phyloP scores from a whole-genome alignment of 2,797 vertebrate genomes.

The Arrhamphus sclerolepis region DNA sequence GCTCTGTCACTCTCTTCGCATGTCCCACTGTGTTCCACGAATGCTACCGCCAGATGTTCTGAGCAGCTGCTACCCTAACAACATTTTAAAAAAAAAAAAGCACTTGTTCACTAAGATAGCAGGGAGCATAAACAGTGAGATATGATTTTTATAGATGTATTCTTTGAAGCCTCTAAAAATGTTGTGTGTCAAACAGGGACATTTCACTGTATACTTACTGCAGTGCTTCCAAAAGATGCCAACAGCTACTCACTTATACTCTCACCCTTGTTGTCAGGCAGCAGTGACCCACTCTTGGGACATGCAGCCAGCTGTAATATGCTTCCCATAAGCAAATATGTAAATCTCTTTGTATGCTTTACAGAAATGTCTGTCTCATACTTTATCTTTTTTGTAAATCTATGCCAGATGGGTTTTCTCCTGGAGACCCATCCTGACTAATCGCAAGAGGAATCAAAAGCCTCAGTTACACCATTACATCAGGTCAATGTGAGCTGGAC shows the following conservation, averaged over 20 bases:
- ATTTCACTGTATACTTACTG: constrained; percentile 7
- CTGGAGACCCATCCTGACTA: constrained; percentile 25
- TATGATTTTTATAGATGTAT: constrained; percentile 28
- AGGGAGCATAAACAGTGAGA: constrained; percentile 27
- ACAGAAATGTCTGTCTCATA: constrained; percentile 26
- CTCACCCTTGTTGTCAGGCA: constrained; percentile 46
- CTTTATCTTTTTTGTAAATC: constrained; percentile 32
- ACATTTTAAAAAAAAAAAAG: constrained; percentile 39
- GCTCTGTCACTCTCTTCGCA: constrained; percentile 52
- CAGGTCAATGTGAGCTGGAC: too few relatives aligned
- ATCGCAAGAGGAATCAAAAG: constrained; percentile 14
- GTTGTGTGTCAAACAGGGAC: constrained; percentile 38
- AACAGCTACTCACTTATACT: constrained; percentile 24
- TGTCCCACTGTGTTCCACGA: constrained; percentile 51
- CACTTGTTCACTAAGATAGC: constrained; percentile 41
- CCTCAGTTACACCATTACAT: too few relatives aligned
- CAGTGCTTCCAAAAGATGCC: constrained; percentile 29
- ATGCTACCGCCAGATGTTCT: constrained; percentile 71
- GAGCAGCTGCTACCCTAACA: constrained; percentile 66
- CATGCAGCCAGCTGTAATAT: constrained; percentile 58
- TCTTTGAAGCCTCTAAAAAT: constrained; percentile 41
- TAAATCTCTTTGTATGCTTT: constrained; percentile 39
- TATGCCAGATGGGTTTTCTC: constrained; percentile 29
- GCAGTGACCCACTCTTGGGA: constrained; percentile 59
- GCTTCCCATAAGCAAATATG: constrained; percentile 48